Base-by-base conservation (phyloP, 2,113 vertebrate genomes). In the Spermophilus dauricus region DNA sequence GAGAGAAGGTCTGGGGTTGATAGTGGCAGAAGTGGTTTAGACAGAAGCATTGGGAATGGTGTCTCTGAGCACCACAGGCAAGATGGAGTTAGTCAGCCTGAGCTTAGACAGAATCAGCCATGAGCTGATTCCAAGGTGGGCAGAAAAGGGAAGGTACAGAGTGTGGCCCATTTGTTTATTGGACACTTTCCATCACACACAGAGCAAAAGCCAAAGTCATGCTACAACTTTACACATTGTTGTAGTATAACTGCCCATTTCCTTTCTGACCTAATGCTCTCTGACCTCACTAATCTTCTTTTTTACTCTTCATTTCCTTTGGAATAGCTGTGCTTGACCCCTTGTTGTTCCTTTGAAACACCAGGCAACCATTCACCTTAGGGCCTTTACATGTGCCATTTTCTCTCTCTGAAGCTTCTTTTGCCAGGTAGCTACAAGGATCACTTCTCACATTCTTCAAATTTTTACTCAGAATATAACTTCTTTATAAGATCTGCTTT, bases 181-280 rank as follows among this genome's bases (percentile, higher is more conserved):
- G 45, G 45, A 45, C 45, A 45, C 45, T 45, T 86, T 58, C 17
- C 32, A 58, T 11, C 20, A 30, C 22, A 51, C 3, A 8, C 56
- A 61, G 48, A 22, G 12, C 28, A 28, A 53, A 86, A 70, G 8
- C 28, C 26, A 13, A 45, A 48, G 7, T 11, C 39, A 6, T 53
- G n/a, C 14, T 30, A 8, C 6, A 28, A 58, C 45, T 26, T 16
- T 53, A 32, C 9, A 3, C 48, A 61, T 30, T 67, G 67, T 7
- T 28, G 1, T 2, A 1, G 6, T 3, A 7, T 30, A 4, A 18
- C 17, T 69, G n/a, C 42, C 9, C 3, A 20, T 24, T 26, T 37
- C 69, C 48, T 42, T 73, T 82, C 61, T 28, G 39, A 56, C 39
- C 34, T 32, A 61, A 24, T 26, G 17, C 30, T 37, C 1, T 51